Evolutionary conservation across 1,140 invertebrate species (phyloP).

Genomic region (Magallana gigas): DNA sequence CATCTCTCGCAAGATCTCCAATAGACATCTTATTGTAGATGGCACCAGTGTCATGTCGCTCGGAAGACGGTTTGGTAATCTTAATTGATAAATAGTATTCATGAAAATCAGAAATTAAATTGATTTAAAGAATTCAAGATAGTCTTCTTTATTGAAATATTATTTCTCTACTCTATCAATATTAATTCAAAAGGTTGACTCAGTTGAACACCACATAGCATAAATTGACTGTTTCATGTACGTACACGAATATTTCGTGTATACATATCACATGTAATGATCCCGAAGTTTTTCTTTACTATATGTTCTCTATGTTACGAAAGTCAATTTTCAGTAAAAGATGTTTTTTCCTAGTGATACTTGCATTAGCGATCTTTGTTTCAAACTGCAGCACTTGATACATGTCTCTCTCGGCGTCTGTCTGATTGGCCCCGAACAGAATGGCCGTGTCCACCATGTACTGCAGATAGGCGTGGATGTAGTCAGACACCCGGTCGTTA

Average conservation of each 20-base stretch:
- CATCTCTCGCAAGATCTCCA: conserved; percentile 83
- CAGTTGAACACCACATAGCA: too few species aligned
- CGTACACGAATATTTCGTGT: background rate
- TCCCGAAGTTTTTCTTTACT: background rate
- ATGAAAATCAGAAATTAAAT: background rate
- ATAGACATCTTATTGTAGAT: conserved; percentile 92
- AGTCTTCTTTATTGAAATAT: too few species aligned
- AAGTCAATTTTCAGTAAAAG: too few species aligned
- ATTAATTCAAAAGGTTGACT: too few species aligned
- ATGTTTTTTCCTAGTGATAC: background rate
- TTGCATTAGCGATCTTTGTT: conserved; percentile 88
- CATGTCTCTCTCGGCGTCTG: conserved; percentile 84
- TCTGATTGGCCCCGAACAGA: conserved; percentile 84
- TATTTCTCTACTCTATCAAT: too few species aligned
- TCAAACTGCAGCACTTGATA: conserved; percentile 87
- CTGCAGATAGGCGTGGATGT: conserved; percentile 86
- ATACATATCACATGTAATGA: background rate
- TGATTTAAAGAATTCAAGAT: too few species aligned
- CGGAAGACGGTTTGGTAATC: conserved; percentile 91
- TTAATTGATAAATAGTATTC: conserved; percentile 74
- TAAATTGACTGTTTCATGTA: background rate
- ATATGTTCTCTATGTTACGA: too few species aligned
- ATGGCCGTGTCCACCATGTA: conserved; percentile 90
- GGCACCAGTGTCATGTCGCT: conserved; percentile 93
- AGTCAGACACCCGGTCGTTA: conserved; percentile 82